Evolutionary conservation across 2,888 invertebrate genomes (phyloP).

Genomic region (Pammene aurita): DNA sequence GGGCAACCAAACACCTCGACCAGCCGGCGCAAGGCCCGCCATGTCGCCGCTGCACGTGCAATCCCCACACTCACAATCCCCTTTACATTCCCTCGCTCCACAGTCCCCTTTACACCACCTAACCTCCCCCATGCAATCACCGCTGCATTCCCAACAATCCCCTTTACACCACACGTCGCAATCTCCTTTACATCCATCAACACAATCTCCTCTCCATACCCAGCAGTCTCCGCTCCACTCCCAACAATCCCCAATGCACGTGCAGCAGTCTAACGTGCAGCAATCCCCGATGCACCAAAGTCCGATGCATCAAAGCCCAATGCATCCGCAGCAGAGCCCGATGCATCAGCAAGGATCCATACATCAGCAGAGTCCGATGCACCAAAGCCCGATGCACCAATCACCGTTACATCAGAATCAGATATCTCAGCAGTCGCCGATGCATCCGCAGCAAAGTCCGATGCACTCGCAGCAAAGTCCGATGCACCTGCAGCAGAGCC

Average conservation of each 20-base stretch:
- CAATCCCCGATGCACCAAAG: slow-evolving; percentile 59
- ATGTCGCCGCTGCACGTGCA: slow-evolving; percentile 75
- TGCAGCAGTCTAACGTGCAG: slow-evolving; percentile 62
- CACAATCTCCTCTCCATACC: slow-evolving; percentile 71
- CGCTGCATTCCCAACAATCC: slow-evolving; percentile 74
- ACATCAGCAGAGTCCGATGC: slow-evolving; percentile 53
- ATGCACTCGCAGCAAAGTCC: slow-evolving; percentile 52
- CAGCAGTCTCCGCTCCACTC: slow-evolving; percentile 72
- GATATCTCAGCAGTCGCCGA: slow-evolving; percentile 63
- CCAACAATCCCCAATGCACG: slow-evolving; percentile 72
- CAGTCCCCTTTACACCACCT: slow-evolving; percentile 65
- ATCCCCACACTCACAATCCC: slow-evolving; percentile 64
- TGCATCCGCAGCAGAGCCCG: slow-evolving; percentile 59
- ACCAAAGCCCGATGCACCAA: slow-evolving; percentile 61
- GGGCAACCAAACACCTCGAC: slow-evolving; percentile 57
- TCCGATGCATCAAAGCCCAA: slow-evolving; percentile 48
- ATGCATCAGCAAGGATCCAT: slow-evolving; percentile 55
- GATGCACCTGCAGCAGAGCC: slow-evolving; percentile 44
- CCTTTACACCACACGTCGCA: slow-evolving; percentile 68
- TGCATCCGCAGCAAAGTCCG: slow-evolving; percentile 62
- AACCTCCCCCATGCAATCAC: slow-evolving; percentile 72
- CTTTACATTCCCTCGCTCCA: slow-evolving; percentile 59
- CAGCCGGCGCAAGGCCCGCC: slow-evolving; percentile 65
- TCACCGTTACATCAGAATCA: slow-evolving; percentile 25
- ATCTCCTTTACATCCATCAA: slow-evolving; percentile 68